phyloP scores from a whole-genome alignment of 2,888 invertebrate genomes.

The Stramonita haemastoma region DNA sequence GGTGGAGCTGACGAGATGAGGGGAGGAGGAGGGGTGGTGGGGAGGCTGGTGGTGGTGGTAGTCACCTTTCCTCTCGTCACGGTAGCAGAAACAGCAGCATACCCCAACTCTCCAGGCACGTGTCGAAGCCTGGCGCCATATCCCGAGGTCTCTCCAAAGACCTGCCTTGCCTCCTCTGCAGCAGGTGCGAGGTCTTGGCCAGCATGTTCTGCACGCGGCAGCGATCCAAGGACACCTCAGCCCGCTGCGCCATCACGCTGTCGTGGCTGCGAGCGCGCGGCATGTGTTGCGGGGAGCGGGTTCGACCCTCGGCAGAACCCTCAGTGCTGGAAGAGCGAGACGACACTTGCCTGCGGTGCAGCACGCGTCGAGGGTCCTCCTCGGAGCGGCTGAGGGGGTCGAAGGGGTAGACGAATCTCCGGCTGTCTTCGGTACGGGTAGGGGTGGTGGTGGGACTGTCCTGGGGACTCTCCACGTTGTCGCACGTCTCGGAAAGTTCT shows the following conservation, averaged over 20 bases:
- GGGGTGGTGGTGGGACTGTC: constrained; percentile 67
- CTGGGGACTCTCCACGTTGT: constrained; percentile 86
- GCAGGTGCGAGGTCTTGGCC: constrained; percentile 60
- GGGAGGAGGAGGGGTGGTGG: constrained; percentile 32
- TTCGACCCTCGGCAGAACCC: background rate
- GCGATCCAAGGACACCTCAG: constrained; percentile 74
- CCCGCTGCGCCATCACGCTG: constrained; percentile 84
- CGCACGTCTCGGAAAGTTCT: constrained; percentile 93
- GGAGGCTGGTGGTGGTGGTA: background rate
- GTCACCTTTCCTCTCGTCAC: background rate
- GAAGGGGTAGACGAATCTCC: constrained; percentile 1
- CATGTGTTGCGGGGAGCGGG: constrained; percentile 77
- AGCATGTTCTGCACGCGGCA: constrained; percentile 63
- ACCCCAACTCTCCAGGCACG: background rate
- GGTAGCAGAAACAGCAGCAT: background rate
- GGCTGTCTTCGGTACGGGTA: background rate
- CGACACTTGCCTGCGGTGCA: constrained; percentile 44
- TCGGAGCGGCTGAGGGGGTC: background rate
- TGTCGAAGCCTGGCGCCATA: background rate
- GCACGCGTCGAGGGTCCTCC: constrained; percentile 55
- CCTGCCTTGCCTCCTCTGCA: constrained; percentile 63
- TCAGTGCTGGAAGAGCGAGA: constrained; percentile 35
- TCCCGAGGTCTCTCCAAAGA: constrained; percentile 63
- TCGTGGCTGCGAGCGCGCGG: constrained; percentile 88
- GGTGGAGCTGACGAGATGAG: constrained; percentile 72